Percentiles rank a stretch among this genome's conserved stretches.
Conservation (phyloP, 2,113 vertebrate species). For the Leptobrachium leishanense region DNA sequence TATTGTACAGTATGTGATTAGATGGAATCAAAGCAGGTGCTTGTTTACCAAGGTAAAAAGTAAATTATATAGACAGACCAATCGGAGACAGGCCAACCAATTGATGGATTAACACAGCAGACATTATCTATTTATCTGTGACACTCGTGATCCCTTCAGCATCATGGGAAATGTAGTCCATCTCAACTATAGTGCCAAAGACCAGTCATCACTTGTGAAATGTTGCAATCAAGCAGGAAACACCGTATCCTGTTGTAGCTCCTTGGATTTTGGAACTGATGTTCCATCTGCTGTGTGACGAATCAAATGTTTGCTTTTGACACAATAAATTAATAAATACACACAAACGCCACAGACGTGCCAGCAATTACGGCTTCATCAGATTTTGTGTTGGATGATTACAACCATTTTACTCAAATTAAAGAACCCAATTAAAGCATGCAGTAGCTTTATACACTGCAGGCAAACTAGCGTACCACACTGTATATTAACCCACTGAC, state of each 20-base stretch:
- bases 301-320: conserved; percentile 48
- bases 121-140: no score
- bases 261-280: background rate
- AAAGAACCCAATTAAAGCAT: conserved; percentile 31
- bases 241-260: conserved; percentile 1
- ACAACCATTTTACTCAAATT: conserved; percentile 40
- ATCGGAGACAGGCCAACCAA: no score
- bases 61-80: no score
- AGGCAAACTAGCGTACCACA: background rate
- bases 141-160: no score
- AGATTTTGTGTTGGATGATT: conserved; percentile 41
- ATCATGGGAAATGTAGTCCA: no score
- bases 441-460: background rate
- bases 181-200: no score
- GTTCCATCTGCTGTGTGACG: conserved; percentile 44
- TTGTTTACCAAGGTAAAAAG: no score
- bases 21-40: no score
- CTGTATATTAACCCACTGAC: background rate
- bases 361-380: conserved; percentile 43
- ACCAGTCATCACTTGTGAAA: no score
- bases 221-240: background rate
- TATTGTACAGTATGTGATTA: no score
- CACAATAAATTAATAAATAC: conserved; percentile 49
- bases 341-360: conserved; percentile 39
- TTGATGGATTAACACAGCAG: no score